Conservation (phyloP, 2,888 invertebrate species). For the Dasysyrphus tricinctus region DNA sequence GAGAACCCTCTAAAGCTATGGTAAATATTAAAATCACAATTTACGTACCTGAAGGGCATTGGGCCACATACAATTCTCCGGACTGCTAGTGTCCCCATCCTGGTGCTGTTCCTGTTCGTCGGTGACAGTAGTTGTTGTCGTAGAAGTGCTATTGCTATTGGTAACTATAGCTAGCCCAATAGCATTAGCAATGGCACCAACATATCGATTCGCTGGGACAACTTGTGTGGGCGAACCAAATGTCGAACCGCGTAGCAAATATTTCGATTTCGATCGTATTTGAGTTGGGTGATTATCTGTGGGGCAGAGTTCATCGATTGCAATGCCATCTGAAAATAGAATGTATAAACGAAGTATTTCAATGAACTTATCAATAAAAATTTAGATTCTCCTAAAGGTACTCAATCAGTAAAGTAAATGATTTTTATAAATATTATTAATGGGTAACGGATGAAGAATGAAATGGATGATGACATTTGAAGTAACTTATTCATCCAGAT, state of each 20-base stretch:
- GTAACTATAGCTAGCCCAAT: conserved; percentile 51
- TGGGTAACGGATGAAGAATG: neutral
- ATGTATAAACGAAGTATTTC: conserved; percentile 24
- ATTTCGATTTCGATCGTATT: conserved; percentile 80
- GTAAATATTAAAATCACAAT: conserved; percentile 54
- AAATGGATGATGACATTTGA: neutral
- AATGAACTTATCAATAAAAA: conserved; percentile 17
- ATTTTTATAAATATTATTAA: neutral
- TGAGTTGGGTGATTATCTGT: conserved; percentile 77
- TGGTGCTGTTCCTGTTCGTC: conserved; percentile 70
- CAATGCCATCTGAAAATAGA: conserved; percentile 80
- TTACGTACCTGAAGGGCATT: conserved; percentile 89
- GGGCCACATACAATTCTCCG: conserved; percentile 88
- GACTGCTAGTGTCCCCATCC: conserved; percentile 77
- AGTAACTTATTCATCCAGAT: neutral
- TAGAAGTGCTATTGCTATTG: conserved; percentile 40
- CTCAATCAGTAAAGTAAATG: neutral
- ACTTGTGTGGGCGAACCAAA: conserved; percentile 80
- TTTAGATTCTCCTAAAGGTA: neutral
- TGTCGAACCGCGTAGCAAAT: conserved; percentile 81
- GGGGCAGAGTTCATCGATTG: conserved; percentile 82
- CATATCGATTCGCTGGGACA: conserved; percentile 80
- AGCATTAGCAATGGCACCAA: conserved; percentile 76
- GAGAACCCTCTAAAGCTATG: neutral
- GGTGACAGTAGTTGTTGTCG: conserved; percentile 45